Base-by-base conservation (phyloP, 2,888 invertebrate species). In the Tuta absoluta region DNA sequence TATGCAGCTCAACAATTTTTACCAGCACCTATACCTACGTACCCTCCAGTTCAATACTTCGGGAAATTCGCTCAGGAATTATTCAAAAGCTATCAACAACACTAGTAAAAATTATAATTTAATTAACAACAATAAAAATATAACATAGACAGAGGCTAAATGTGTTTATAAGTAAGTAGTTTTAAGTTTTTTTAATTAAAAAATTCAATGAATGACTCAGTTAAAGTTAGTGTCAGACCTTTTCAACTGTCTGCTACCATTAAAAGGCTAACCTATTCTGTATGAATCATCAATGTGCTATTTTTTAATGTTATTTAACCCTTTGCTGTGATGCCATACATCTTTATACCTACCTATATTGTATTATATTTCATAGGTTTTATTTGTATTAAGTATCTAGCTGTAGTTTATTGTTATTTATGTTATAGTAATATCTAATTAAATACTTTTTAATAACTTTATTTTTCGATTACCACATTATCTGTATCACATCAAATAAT, bases 41-140 rank as follows among this genome's bases (percentile, higher is more conserved):
- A 79, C 65, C 80, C 86, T 0, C 75, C 85, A 8, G 81, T 87
- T 7, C 89, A 88, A 65, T 89, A 85, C 66, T 87, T 83, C 63
- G 88, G 88, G 0, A 86, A 87, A 68, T 86, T 77, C 24, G 87
- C 89, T 0, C 79, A 83, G 10, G 74, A 80, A 0, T 72, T 88
- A 49, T 85, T 87, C 53, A 53, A 23, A 38, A 53, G 53, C 66
- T 71, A 71, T 65, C 73, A 73, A 65, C 73, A 75, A 63, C 12
- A 48, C 11, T 28, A 41, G 49, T 19, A 10, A 2, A 49, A 11
- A 19, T 48, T 21, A 21, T 49, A 11, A 8, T 33, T 3, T 8
- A 33, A 28, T 41, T 41, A 3, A 41, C 8, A 41, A 11, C 10
- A 53, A 11, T 53, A 24, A 62, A 1, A 21, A 21, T 21, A 23